Evolutionary conservation across 2,888 invertebrate genomes (phyloP).

Genomic region (Heliconius charithonia): DNA sequence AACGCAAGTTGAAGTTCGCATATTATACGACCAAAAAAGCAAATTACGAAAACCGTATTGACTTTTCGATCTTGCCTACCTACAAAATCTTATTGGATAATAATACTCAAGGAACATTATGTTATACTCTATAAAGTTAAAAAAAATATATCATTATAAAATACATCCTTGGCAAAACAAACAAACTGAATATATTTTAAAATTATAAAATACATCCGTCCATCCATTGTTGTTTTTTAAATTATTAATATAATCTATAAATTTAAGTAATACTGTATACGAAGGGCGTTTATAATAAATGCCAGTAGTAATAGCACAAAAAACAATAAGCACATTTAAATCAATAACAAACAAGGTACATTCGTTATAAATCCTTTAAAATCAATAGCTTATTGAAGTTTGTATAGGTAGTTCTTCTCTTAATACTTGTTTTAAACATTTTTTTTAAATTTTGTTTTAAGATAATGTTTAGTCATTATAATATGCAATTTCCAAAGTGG

Average conservation of each 20-base stretch:
- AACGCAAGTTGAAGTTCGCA: constrained; percentile 56
- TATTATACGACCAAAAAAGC: constrained; percentile 49
- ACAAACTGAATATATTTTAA: too few species aligned
- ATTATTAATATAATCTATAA: too few species aligned
- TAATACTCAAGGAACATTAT: neutral
- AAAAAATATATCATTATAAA: neutral
- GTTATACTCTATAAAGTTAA: neutral
- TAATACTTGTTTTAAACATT: neutral
- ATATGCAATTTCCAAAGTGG: neutral
- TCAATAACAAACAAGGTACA: too few species aligned
- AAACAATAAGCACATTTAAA: too few species aligned
- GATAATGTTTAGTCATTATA: neutral
- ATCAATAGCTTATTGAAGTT: too few species aligned
- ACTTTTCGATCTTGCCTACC: constrained; percentile 33
- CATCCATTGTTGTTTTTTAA: too few species aligned
- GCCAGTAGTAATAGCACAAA: too few species aligned
- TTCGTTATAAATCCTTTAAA: too few species aligned
- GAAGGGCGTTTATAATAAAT: too few species aligned
- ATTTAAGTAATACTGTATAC: too few species aligned
- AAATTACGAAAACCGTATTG: constrained; percentile 26
- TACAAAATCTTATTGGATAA: constrained; percentile 35
- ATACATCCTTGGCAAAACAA: neutral
- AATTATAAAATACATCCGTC: too few species aligned
- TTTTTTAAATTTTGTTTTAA: neutral
- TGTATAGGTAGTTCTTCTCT: neutral